A percentile compares a stretch with the other conserved stretches of the same genome.
phyloP scores from a whole-genome alignment of 2,797 vertebrate species.

The Simalia tracyae region DNA sequence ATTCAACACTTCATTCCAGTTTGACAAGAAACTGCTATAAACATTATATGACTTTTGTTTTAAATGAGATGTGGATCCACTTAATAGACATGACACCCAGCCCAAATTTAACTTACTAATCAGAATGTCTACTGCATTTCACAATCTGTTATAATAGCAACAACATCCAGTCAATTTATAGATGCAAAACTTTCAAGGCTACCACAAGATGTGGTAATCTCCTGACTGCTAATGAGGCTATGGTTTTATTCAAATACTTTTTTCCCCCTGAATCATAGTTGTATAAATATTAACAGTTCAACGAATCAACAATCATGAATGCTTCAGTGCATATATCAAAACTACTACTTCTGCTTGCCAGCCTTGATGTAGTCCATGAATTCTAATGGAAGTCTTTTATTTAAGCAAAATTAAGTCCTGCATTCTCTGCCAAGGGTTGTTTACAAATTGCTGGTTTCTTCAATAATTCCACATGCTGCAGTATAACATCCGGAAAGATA shows the following conservation, averaged over 20 bases:
- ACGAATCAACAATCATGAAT: constrained; percentile 66
- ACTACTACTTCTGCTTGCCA: constrained; percentile 57
- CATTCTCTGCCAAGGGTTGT: constrained; percentile 69
- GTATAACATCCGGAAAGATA: constrained; percentile 69
- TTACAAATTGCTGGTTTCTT: constrained; percentile 74
- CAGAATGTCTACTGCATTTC: neutral
- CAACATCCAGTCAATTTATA: neutral
- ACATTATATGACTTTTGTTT: neutral
- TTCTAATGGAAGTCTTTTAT: constrained; percentile 70
- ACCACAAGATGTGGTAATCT: constrained; percentile 33
- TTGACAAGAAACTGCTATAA: neutral
- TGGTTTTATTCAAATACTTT: constrained; percentile 41
- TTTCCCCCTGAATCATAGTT: constrained; percentile 48
- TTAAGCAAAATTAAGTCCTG: constrained; percentile 74
- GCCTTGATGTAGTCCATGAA: constrained; percentile 54
- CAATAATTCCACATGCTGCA: constrained; percentile 56
- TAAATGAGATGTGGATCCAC: neutral
- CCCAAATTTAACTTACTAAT: neutral
- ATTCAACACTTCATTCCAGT: neutral
- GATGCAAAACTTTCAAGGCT: neutral
- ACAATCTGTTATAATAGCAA: neutral
- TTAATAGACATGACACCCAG: neutral
- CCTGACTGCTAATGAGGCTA: constrained; percentile 6
- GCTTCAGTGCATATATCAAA: constrained; percentile 65
- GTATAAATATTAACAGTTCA: constrained; percentile 57